Percentiles rank a stretch among this genome's conserved stretches.
Conservation (phyloP, 2,888 invertebrate genomes). For the Eurytoma adleriae region DNA sequence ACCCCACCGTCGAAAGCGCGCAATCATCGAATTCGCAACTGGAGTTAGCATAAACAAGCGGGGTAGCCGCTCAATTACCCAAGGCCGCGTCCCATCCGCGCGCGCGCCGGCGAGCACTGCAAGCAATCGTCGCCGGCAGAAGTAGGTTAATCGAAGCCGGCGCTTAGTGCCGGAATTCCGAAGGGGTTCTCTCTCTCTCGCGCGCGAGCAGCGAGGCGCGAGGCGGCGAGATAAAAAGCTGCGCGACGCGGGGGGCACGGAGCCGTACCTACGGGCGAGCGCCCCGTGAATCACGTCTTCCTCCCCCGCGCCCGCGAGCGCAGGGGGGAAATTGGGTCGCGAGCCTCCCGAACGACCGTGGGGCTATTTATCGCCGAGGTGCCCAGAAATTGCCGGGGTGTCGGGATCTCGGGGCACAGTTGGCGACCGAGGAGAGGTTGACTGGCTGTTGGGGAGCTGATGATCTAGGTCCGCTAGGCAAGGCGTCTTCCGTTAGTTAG, state of each 20-base stretch:
- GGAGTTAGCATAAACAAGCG: too few relatives aligned
- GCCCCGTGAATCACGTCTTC: not conserved
- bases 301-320: not conserved
- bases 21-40: too few relatives aligned
- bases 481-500: not conserved
- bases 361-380: not conserved
- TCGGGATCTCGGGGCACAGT: too few relatives aligned
- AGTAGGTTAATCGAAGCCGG: not conserved
- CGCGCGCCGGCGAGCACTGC: not conserved
- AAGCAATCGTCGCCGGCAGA: not conserved
- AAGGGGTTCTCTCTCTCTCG: too few relatives aligned
- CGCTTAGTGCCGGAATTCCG: not conserved
- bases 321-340: constrained; percentile 18
- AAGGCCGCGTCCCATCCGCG: not conserved
- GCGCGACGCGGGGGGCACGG: too few relatives aligned
- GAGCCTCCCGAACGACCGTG: not conserved
- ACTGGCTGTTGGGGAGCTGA: too few relatives aligned
- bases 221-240: not conserved
- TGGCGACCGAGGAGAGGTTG: too few relatives aligned
- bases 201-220: not conserved
- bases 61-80: too few relatives aligned
- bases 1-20: too few relatives aligned
- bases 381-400: not conserved
- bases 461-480: too few relatives aligned
- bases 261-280: too few relatives aligned